Conservation (phyloP, 1,140 invertebrate genomes). For the Papilio xuthus region DNA sequence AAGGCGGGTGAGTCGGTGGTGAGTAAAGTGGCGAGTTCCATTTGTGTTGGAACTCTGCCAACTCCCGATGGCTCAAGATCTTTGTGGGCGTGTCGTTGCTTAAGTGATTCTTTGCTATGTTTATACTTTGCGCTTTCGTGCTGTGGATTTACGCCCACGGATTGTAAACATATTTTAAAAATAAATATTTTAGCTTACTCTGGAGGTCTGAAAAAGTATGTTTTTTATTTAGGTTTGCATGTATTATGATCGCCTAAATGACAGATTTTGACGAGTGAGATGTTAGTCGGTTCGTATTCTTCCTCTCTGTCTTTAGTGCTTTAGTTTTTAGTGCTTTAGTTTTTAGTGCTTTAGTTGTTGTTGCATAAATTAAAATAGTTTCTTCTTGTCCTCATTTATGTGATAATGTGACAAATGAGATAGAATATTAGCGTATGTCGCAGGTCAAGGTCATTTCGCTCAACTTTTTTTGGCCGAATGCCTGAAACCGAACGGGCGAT, state of each 20-base stretch:
- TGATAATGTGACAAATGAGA: constrained; percentile 3
- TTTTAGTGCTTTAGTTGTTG: background rate
- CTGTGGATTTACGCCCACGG: background rate
- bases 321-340: too few relatives aligned
- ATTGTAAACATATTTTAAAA: background rate
- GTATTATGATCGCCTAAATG: too few relatives aligned
- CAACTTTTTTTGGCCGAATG: constrained; percentile 4
- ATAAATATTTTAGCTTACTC: background rate
- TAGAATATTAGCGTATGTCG: background rate
- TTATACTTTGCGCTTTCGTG: constrained; percentile 10
- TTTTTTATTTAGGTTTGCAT: too few relatives aligned
- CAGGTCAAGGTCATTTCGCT: constrained; percentile 7
- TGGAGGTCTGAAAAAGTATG: background rate
- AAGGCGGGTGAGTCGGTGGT: constrained; percentile 50
- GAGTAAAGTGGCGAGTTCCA: constrained; percentile 58
- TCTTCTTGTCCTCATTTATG: background rate
- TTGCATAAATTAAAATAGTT: background rate
- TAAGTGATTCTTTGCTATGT: constrained; percentile 29
- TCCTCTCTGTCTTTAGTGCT: background rate
- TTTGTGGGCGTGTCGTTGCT: constrained; percentile 24
- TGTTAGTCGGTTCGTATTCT: too few relatives aligned
- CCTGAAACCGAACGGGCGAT: constrained; percentile 11
- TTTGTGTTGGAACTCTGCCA: constrained; percentile 70
- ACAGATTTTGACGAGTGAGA: too few relatives aligned
- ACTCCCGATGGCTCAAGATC: constrained; percentile 40